Evolutionary conservation across 2,113 vertebrate species (phyloP).

Genomic region (Epinephelus cyanopodus): DNA sequence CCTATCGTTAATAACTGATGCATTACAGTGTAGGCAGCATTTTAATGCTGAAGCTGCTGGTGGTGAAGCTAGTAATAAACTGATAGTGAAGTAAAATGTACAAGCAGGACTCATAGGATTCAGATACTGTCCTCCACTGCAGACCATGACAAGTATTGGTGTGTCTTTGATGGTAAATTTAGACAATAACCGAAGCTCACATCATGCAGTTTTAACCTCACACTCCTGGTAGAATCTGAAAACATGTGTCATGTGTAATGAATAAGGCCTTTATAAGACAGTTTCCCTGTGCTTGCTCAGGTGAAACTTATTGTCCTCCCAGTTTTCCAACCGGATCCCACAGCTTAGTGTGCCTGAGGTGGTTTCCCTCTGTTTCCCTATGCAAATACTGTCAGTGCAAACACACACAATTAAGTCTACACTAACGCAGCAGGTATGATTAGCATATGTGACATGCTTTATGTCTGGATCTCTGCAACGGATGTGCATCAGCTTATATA

Average conservation of each 20-base stretch:
- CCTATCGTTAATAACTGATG: too few relatives aligned
- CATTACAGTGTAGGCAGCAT: too few relatives aligned
- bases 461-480: background rate
- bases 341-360: background rate
- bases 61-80: too few relatives aligned
- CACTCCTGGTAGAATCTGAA: background rate
- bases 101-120: too few relatives aligned
- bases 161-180: background rate
- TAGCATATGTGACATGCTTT: background rate
- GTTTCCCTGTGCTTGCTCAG: background rate
- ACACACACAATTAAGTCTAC: background rate
- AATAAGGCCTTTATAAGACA: background rate
- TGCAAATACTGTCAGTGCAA: slow-evolving; percentile 29
- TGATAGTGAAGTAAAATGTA: too few relatives aligned
- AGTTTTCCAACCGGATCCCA: background rate
- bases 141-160: background rate
- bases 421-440: background rate
- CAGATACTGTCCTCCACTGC: too few relatives aligned
- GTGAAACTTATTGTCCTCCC: background rate
- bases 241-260: background rate
- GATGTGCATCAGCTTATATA: background rate
- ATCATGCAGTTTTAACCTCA: background rate
- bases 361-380: slow-evolving; percentile 21
- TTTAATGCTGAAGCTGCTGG: too few relatives aligned
- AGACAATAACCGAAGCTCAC: background rate